Evolutionary conservation across 2,797 vertebrate species (phyloP).

Genomic region (Xiphophorus birchmanni): DNA sequence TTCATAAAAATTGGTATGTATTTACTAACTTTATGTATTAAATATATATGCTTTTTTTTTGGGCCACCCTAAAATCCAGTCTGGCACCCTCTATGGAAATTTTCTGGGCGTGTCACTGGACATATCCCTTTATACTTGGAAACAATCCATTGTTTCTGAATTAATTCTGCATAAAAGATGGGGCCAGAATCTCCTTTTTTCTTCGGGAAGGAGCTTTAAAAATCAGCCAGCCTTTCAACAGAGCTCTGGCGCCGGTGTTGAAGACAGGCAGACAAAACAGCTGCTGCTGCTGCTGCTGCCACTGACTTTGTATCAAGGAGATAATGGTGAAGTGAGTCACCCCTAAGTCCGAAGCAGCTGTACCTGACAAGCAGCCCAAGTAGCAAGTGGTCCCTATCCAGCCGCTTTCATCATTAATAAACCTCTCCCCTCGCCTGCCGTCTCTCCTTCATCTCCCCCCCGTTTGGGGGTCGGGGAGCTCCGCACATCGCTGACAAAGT

Average conservation of each 20-base stretch:
- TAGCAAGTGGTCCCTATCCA: slow-evolving; percentile 31
- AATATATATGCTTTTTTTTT: too few species aligned
- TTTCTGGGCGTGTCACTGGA: too few species aligned
- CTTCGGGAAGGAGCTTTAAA: not conserved
- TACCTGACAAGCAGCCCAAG: slow-evolving; percentile 70
- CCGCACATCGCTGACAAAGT: slow-evolving; percentile 65
- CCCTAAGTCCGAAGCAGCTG: slow-evolving; percentile 70
- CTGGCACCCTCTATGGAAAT: too few species aligned
- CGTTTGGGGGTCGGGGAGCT: slow-evolving; percentile 6
- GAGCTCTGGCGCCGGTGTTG: slow-evolving; percentile 15
- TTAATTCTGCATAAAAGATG: not conserved
- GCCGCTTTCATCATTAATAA: slow-evolving; percentile 33
- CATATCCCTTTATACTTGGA: not conserved
- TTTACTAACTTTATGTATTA: too few species aligned
- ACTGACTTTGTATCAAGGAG: slow-evolving; percentile 80
- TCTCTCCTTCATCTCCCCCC: slow-evolving; percentile 14
- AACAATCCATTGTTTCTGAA: not conserved
- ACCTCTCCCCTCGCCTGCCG: slow-evolving; percentile 16
- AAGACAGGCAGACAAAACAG: slow-evolving; percentile 48
- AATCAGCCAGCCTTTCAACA: not conserved
- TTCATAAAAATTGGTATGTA: too few species aligned
- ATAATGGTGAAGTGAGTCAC: slow-evolving; percentile 40
- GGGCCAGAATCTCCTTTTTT: not conserved
- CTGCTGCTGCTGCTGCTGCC: slow-evolving; percentile 67
- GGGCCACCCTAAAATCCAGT: too few species aligned